Conservation (phyloP, 1,140 invertebrate genomes). For the Zophobas atratus region DNA sequence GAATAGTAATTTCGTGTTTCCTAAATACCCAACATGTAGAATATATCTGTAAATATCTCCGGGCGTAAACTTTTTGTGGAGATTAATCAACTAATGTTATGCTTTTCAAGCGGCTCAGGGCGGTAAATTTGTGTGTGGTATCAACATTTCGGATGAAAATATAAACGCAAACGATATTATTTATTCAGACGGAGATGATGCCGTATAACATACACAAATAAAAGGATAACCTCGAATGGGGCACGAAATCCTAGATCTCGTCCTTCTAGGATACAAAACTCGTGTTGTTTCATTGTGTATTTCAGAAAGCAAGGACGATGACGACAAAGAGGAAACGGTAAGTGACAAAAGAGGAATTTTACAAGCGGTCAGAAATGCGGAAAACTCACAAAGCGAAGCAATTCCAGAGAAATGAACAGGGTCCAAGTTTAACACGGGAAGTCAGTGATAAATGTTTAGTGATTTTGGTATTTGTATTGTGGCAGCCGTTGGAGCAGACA, state of each 20-base stretch:
- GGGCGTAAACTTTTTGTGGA: slow-evolving; percentile 9
- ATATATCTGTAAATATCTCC: slow-evolving; percentile 26
- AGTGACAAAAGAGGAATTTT: slow-evolving; percentile 48
- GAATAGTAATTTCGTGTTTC: background rate
- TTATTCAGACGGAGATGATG: background rate
- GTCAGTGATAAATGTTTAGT: slow-evolving; percentile 46
- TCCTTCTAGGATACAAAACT: slow-evolving; percentile 2
- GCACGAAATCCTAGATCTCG: background rate
- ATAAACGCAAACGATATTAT: slow-evolving; percentile 27
- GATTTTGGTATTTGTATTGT: slow-evolving; percentile 44
- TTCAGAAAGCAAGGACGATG: slow-evolving; percentile 35
- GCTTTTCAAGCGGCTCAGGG: slow-evolving; percentile 17
- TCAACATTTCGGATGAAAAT: slow-evolving; percentile 25
- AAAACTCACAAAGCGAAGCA: slow-evolving; percentile 45
- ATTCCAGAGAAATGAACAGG: slow-evolving; percentile 45
- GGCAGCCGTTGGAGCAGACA: background rate
- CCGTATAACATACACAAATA: background rate
- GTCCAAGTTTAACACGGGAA: slow-evolving; percentile 31
- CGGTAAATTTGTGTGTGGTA: slow-evolving; percentile 24
- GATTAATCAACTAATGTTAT: slow-evolving; percentile 42
- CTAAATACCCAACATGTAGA: slow-evolving; percentile 24
- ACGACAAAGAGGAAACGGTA: slow-evolving; percentile 40
- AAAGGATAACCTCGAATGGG: background rate
- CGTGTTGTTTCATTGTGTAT: slow-evolving; percentile 10
- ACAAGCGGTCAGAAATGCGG: slow-evolving; percentile 44